Conservation (phyloP, 2,797 vertebrate genomes). For the Anomalospiza imberbis region DNA sequence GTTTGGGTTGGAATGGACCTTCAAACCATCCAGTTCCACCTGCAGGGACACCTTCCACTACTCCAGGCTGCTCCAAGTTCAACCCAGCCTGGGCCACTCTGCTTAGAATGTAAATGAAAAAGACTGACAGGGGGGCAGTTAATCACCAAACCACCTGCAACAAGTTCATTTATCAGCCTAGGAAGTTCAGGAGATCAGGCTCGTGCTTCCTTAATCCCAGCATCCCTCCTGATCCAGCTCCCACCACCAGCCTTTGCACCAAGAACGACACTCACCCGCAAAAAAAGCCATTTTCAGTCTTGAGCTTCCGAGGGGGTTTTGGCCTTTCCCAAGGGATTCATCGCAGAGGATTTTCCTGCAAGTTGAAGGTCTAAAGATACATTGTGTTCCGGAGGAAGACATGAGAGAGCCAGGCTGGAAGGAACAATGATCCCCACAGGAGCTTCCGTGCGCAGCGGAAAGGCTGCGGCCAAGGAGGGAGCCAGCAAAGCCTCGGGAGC, state of each 20-base stretch:
- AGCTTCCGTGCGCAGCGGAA: not conserved
- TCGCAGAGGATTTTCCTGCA: not conserved
- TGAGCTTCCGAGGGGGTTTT: rapidly evolving
- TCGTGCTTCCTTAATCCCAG: not conserved
- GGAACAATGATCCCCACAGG: not conserved
- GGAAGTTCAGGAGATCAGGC: not conserved
- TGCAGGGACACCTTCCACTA: not conserved
- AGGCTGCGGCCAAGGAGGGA: not conserved
- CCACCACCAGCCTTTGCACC: not conserved
- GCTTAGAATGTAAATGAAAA: not conserved
- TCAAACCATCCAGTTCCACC: not conserved
- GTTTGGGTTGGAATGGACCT: not conserved
- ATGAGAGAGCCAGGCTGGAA: not conserved
- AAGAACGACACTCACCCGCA: not conserved
- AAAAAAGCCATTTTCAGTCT: not conserved
- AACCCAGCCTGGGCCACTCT: not conserved
- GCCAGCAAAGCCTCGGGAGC: not conserved
- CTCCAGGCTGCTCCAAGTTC: not conserved
- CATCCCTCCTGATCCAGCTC: not conserved
- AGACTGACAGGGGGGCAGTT: not conserved
- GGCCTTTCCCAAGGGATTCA: not conserved
- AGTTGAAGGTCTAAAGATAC: not conserved
- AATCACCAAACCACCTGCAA: not conserved
- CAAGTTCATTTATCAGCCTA: not conserved
- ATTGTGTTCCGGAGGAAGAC: not conserved